A percentile compares a stretch with the other conserved stretches of the same genome.
phyloP scores from a whole-genome alignment of 2,797 vertebrate genomes.

The Sebastes steindachneri region DNA sequence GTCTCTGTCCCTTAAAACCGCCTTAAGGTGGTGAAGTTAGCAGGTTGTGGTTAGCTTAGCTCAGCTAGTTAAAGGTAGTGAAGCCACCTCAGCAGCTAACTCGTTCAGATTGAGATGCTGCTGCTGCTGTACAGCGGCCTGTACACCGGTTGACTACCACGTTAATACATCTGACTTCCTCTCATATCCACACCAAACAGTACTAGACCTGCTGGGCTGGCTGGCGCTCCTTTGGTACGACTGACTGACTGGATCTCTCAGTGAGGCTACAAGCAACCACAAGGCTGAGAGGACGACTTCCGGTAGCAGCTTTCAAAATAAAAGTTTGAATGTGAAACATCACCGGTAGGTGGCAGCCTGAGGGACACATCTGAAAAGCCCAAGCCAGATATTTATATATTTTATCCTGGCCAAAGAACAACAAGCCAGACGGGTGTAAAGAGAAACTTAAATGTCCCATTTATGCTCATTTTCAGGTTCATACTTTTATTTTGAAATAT shows the following conservation, averaged over 20 bases:
- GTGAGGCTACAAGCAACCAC: background rate
- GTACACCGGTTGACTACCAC: constrained; percentile 33
- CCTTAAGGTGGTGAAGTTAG: constrained; percentile 11
- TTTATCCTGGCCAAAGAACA: background rate
- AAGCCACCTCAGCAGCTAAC: no score
- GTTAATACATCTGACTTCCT: constrained; percentile 53
- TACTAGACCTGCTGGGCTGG: constrained; percentile 8
- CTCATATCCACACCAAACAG: constrained; percentile 47
- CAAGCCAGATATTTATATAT: background rate
- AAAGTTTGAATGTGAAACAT: background rate
- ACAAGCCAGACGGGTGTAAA: background rate
- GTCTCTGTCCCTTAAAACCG: background rate
- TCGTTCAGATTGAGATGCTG: background rate
- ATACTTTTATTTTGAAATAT: no score
- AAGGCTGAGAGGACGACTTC: background rate
- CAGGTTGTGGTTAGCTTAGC: constrained; percentile 30
- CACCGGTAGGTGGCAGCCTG: background rate
- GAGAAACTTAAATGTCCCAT: no score
- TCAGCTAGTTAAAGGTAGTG: constrained; percentile 7
- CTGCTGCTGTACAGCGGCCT: constrained; percentile 40
- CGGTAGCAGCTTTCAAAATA: constrained; percentile 60
- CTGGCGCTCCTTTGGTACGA: constrained; percentile 21
- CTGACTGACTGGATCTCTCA: background rate
- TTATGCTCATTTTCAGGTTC: no score
- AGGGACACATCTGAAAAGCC: background rate